Evolutionary conservation across 1,140 invertebrate species (phyloP).

Genomic region (Apis cerana): DNA sequence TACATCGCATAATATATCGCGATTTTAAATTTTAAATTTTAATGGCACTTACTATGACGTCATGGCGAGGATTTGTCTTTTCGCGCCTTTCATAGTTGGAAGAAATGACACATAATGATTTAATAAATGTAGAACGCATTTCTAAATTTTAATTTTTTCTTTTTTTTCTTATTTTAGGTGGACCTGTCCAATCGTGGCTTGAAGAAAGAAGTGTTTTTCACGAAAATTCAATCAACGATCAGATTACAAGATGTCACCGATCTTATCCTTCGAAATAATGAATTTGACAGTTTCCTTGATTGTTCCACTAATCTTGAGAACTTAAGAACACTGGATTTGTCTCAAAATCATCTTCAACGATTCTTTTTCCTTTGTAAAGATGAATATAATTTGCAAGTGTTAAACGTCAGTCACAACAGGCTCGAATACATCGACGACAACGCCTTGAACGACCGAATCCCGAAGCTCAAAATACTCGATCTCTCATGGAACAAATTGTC

Average conservation of each 20-base stretch:
- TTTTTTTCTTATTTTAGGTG: slow-evolving; percentile 63
- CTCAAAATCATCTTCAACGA: slow-evolving; percentile 75
- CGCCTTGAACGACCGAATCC: slow-evolving; percentile 72
- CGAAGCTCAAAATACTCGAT: slow-evolving; percentile 74
- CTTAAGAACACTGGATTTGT: slow-evolving; percentile 72
- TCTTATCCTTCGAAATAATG: slow-evolving; percentile 73
- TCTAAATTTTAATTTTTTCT: neutral
- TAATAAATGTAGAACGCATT: neutral
- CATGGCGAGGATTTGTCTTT: neutral
- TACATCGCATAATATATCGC: neutral
- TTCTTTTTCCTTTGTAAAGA: slow-evolving; percentile 77
- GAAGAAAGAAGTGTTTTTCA: slow-evolving; percentile 76
- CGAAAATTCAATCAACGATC: slow-evolving; percentile 67
- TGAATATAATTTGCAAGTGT: slow-evolving; percentile 71
- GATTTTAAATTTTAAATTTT: neutral
- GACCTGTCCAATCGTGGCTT: slow-evolving; percentile 71
- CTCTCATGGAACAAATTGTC: slow-evolving; percentile 75
- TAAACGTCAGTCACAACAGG: slow-evolving; percentile 77
- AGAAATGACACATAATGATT: neutral
- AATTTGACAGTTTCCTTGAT: slow-evolving; percentile 78
- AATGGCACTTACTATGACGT: neutral
- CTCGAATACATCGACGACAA: slow-evolving; percentile 77
- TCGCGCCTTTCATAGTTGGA: neutral
- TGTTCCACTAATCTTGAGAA: slow-evolving; percentile 75
- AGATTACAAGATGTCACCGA: slow-evolving; percentile 70